A percentile compares a stretch with the other conserved stretches of the same genome.
Conservation (phyloP, 2,888 invertebrate genomes). For the Selenia dentaria region DNA sequence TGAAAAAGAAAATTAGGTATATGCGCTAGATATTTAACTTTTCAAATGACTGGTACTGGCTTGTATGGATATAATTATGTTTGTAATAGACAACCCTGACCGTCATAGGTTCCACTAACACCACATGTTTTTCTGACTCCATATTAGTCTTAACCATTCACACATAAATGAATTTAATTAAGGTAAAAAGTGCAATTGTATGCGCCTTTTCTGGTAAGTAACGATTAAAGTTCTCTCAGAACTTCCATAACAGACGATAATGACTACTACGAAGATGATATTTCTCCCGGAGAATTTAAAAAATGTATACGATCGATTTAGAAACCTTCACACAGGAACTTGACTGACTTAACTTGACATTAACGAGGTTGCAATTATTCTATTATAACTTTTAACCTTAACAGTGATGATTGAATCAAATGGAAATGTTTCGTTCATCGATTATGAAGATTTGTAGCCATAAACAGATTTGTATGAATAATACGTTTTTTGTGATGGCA, state of each 20-base stretch:
- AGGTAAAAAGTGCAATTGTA: slow-evolving; percentile 47
- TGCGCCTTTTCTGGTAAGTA: slow-evolving; percentile 15
- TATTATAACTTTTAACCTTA: background rate
- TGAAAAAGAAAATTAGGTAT: too few species aligned
- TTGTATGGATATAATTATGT: too few species aligned
- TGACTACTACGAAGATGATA: slow-evolving; percentile 12
- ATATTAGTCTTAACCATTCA: slow-evolving; percentile 46
- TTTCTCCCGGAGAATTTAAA: slow-evolving; percentile 15
- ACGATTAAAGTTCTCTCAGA: slow-evolving; percentile 15
- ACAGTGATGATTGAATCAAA: background rate
- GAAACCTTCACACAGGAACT: slow-evolving; percentile 11
- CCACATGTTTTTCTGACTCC: slow-evolving; percentile 53
- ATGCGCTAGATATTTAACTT: too few species aligned
- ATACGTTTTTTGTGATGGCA: slow-evolving; percentile 32
- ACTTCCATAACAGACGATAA: slow-evolving; percentile 11
- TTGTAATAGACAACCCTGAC: slow-evolving; percentile 17
- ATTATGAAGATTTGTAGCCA: slow-evolving; percentile 24
- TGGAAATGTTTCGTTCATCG: slow-evolving; percentile 19
- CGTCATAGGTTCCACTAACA: slow-evolving; percentile 35
- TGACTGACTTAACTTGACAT: slow-evolving; percentile 12
- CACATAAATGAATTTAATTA: slow-evolving; percentile 52
- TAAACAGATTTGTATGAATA: slow-evolving; percentile 9
- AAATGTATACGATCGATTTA: slow-evolving; percentile 16
- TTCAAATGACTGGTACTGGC: too few species aligned
- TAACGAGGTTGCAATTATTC: background rate